These are phyloP conservation scores for Drosophila yooni DNA, from an alignment of 2,888 invertebrate genomes.

Conservation along the genomic window DNA sequence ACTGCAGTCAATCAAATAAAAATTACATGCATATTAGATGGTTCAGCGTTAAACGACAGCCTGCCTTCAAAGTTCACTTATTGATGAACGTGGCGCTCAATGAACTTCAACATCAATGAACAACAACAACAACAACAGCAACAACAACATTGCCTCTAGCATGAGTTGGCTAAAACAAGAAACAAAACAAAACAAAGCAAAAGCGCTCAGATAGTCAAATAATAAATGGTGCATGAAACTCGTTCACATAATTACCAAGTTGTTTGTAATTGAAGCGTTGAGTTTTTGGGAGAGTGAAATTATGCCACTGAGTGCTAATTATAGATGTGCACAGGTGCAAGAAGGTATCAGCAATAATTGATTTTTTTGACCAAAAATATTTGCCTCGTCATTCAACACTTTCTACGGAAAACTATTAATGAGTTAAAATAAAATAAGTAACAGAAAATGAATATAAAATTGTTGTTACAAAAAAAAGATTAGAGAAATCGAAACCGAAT, in stretches of 20 bases:
- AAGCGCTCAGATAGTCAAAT: conserved; percentile 26
- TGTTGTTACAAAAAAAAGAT: not conserved
- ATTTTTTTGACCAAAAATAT: not conserved
- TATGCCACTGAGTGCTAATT: conserved; percentile 42
- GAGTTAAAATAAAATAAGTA: not conserved
- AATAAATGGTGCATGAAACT: conserved; percentile 58
- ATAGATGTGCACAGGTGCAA: conserved; percentile 46
- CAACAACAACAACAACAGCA: conserved; percentile 10
- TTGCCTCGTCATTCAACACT: not conserved
- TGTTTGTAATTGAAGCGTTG: conserved; percentile 65
- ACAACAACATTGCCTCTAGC: conserved; percentile 21
- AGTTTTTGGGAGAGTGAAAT: conserved; percentile 28
- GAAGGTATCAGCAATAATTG: conserved; percentile 19
- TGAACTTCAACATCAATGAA: conserved; percentile 67
- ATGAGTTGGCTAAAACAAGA: conserved; percentile 64
- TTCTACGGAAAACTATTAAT: not conserved
- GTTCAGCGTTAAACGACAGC: conserved; percentile 63
- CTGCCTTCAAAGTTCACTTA: conserved; percentile 53
- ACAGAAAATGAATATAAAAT: not conserved
- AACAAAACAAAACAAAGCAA: conserved; percentile 36
- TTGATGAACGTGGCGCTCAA: conserved; percentile 54
- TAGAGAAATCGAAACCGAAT: not conserved
- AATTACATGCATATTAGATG: conserved; percentile 83
- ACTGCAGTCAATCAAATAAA: conserved; percentile 83
- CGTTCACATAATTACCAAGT: conserved; percentile 22